Percentiles rank a stretch among this genome's conserved stretches.
These are phyloP conservation scores for Elaeidobius kamerunicus DNA, from an alignment of 2,888 invertebrate species.

Conservation along the genomic window DNA sequence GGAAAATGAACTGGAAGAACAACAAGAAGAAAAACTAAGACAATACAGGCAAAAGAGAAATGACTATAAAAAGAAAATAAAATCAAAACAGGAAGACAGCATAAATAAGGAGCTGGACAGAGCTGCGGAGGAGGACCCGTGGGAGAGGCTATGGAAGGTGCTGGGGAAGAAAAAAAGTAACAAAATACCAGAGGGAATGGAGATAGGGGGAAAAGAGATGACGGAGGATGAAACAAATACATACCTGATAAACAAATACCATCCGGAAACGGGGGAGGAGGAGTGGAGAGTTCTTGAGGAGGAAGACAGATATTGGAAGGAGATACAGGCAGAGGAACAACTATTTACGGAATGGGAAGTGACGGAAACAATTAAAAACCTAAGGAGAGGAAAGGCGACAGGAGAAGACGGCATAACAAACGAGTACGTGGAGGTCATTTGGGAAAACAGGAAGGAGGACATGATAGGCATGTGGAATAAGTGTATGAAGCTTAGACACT, in stretches of 20 bases:
- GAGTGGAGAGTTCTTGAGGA: no score
- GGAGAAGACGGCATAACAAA: constrained; percentile 21
- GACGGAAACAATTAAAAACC: background rate
- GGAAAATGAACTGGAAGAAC: background rate
- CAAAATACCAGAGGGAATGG: no score
- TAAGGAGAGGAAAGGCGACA: constrained; percentile 16
- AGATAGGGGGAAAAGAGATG: no score
- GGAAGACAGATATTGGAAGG: no score
- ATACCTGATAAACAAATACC: no score
- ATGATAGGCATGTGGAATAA: constrained; percentile 3
- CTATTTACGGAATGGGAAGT: background rate
- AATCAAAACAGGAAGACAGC: background rate
- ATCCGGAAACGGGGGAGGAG: no score
- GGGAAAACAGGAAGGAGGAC: background rate
- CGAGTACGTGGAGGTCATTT: constrained; percentile 5
- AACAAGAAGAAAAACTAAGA: background rate
- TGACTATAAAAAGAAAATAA: constrained; percentile 4
- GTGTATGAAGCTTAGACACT: constrained; percentile 23
- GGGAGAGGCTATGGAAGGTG: constrained; percentile 7
- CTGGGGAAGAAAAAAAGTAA: background rate
- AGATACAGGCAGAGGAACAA: no score
- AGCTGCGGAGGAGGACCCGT: constrained; percentile 2
- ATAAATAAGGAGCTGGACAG: constrained; percentile 3
- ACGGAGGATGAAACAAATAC: no score
- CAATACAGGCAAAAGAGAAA: background rate